Evolutionary conservation across 2,888 invertebrate genomes (phyloP).

Genomic region (Agonopterix alstromeriana): DNA sequence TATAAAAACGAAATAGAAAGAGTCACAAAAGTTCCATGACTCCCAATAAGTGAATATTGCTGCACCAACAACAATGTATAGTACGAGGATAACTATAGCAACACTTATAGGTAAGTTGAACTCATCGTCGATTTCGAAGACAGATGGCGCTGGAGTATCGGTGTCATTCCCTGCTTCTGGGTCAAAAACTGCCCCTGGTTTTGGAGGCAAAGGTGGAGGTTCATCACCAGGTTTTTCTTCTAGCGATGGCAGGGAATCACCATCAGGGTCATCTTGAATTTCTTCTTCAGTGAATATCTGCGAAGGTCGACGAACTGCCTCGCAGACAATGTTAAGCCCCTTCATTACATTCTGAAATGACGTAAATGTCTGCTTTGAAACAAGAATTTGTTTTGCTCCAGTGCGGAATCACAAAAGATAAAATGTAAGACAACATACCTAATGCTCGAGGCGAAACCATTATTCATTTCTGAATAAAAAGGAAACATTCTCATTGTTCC

Average conservation of each 20-base stretch:
- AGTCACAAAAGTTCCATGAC: slow-evolving; percentile 93
- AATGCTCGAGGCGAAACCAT: slow-evolving; percentile 34
- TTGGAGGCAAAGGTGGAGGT: slow-evolving; percentile 61
- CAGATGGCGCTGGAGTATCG: slow-evolving; percentile 86
- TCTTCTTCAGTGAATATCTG: slow-evolving; percentile 78
- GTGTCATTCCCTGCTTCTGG: slow-evolving; percentile 75
- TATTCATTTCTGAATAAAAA: slow-evolving; percentile 37
- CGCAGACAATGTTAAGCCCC: slow-evolving; percentile 88
- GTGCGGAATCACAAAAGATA: neutral
- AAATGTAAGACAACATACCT: slow-evolving; percentile 22
- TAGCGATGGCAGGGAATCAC: slow-evolving; percentile 30
- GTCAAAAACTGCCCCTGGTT: slow-evolving; percentile 44
- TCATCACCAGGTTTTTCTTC: slow-evolving; percentile 55
- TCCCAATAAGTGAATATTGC: slow-evolving; percentile 86
- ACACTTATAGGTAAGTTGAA: slow-evolving; percentile 96
- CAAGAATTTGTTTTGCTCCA: neutral
- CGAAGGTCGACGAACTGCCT: slow-evolving; percentile 86
- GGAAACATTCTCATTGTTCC: too few relatives aligned
- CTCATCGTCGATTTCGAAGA: slow-evolving; percentile 91
- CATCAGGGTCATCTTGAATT: slow-evolving; percentile 31
- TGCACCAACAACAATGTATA: slow-evolving; percentile 93
- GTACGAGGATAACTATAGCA: slow-evolving; percentile 87
- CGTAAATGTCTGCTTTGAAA: neutral
- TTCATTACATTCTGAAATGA: slow-evolving; percentile 86
- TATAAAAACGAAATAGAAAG: slow-evolving; percentile 98